Conservation (phyloP, 2,888 invertebrate species). For the Brenthis ino region DNA sequence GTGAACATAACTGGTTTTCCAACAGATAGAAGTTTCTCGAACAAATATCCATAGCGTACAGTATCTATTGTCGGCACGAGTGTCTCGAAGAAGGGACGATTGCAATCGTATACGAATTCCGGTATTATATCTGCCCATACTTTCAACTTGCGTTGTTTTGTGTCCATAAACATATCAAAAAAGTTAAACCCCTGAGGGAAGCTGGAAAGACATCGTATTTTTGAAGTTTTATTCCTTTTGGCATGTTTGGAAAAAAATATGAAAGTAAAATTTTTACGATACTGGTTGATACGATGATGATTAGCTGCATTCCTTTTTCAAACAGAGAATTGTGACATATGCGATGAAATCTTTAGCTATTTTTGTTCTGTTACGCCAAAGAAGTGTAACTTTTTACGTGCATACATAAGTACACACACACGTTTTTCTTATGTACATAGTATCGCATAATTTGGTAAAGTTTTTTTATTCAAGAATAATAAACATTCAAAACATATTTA, state of each 20-base stretch:
- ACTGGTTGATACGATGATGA: too few relatives aligned
- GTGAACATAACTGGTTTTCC: constrained; percentile 92
- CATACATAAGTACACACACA: too few relatives aligned
- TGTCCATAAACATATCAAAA: constrained; percentile 90
- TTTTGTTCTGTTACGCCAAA: too few relatives aligned
- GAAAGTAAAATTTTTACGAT: too few relatives aligned
- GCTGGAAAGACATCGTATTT: constrained; percentile 65
- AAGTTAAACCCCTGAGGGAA: constrained; percentile 86
- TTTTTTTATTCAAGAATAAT: too few relatives aligned
- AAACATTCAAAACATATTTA: neutral
- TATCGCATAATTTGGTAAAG: neutral
- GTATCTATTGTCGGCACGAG: constrained; percentile 96
- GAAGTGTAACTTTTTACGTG: too few relatives aligned
- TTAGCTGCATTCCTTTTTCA: too few relatives aligned
- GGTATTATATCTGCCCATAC: constrained; percentile 91
- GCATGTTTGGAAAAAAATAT: too few relatives aligned
- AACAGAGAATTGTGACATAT: too few relatives aligned
- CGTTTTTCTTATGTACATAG: too few relatives aligned
- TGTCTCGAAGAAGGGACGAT: constrained; percentile 92
- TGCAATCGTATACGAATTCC: constrained; percentile 85
- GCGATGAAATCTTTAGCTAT: too few relatives aligned
- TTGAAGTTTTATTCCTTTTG: too few relatives aligned
- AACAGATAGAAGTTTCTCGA: constrained; percentile 87
- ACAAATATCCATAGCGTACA: constrained; percentile 91
- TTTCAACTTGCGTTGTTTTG: constrained; percentile 86